Base-by-base conservation (phyloP, 2,113 vertebrate species). In the Caloenas nicobarica region DNA sequence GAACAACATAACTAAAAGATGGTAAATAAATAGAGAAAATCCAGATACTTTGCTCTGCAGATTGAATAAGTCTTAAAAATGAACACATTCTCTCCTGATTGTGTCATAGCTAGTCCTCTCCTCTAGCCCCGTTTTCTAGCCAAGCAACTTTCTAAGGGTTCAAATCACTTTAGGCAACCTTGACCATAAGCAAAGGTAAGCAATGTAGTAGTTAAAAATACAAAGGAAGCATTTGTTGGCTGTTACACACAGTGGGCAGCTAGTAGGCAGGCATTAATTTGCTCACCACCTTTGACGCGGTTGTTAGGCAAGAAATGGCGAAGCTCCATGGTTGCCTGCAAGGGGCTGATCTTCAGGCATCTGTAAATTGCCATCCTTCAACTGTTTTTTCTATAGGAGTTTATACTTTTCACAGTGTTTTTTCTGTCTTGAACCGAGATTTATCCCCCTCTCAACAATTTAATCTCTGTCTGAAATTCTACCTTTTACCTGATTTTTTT, bases 11-110 rank as follows among this genome's bases (percentile, higher is more conserved):
- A 33, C 25, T 42, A 31, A 53, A 81, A 31, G 42, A 18, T 1
- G 2, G 24, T 23, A 11, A 73, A 36, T 26, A 11, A 73, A 40
- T 13, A 85, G 28, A 76, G 44, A 56, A 80, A 68, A 81, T 34
- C 14, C 9, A 64, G 34, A 18, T 42, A 34, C 4, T 68, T 88
- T 46, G 7, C 14, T 81, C 38, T 72, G 21, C 12, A 65, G 53
- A 34, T 40, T 53, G 56, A 79, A 29, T 21, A 26, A 65, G 19
- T 48, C 42, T 79, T 74, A 70, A 24, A 51, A 85, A 29, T 46
- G 9, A 87, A 4, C 0, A 0, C 7, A 3, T 87, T 58, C 25
- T 58, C 25, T 71, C 46, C 23, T 34, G 4, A 2, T 15, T 40
- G 25, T 46, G 10, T 38, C 5, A 4, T 34, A 36, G n/a, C 11